These are phyloP conservation scores for Nasonia giraulti DNA, from an alignment of 1,140 invertebrate species.

Conservation along the genomic window DNA sequence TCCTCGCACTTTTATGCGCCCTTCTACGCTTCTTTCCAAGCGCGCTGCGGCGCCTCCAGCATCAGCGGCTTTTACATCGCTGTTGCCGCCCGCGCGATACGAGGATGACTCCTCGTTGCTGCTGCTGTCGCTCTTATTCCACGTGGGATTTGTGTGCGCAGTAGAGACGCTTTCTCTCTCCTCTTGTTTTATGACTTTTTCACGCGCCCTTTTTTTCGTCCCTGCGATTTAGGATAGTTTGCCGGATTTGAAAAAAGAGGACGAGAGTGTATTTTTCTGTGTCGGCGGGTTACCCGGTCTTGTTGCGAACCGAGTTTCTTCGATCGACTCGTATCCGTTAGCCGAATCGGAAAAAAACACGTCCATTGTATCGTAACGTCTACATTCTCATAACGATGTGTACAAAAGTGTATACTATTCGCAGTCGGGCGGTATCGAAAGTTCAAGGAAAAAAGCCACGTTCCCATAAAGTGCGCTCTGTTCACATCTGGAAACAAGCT, in stretches of 20 bases:
- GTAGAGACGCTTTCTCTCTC: neutral
- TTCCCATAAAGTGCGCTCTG: constrained; percentile 18
- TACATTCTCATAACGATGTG: no score
- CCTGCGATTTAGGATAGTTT: constrained; percentile 58
- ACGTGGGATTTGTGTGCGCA: no score
- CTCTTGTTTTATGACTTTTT: constrained; percentile 27
- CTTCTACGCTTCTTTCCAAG: constrained; percentile 14
- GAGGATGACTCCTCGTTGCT: neutral
- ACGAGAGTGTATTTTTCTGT: constrained; percentile 28
- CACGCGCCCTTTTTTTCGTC: constrained; percentile 48
- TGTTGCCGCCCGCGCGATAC: constrained; percentile 20
- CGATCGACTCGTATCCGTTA: no score
- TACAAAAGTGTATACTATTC: no score
- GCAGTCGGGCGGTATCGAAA: constrained; percentile 7
- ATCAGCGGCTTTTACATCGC: neutral
- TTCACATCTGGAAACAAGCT: constrained; percentile 6
- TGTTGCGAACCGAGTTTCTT: neutral
- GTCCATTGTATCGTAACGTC: neutral
- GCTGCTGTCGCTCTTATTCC: neutral
- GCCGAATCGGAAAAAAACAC: neutral
- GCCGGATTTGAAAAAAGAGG: neutral
- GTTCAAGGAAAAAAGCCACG: constrained; percentile 19
- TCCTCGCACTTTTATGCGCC: constrained; percentile 37
- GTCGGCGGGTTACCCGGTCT: constrained; percentile 43
- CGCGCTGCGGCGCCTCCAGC: neutral